phyloP scores from a whole-genome alignment of 2,113 vertebrate genomes.

The Seriola rivoliana region DNA sequence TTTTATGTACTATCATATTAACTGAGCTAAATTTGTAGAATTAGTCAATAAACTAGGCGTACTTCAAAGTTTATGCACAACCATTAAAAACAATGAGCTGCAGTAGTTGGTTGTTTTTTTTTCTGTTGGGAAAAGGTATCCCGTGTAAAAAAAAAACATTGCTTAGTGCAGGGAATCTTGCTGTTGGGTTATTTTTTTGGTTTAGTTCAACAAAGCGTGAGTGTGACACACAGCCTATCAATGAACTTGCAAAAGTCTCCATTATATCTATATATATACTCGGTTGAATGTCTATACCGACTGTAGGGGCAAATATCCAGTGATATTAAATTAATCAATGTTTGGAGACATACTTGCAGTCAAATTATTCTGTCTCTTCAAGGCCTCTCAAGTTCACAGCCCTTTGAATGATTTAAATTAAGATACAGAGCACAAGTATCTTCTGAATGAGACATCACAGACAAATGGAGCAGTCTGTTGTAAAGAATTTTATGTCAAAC shows the following conservation, averaged over 20 bases:
- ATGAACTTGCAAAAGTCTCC: background rate
- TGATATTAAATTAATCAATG: background rate
- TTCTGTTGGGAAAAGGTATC: background rate
- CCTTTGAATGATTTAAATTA: slow-evolving; percentile 17
- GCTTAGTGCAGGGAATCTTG: background rate
- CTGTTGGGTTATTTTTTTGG: background rate
- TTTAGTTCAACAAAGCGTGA: background rate
- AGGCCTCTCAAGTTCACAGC: slow-evolving; percentile 7
- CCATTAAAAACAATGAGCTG: background rate
- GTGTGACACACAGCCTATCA: background rate
- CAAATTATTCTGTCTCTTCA: slow-evolving; percentile 10
- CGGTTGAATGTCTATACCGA: background rate
- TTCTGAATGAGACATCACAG: slow-evolving; percentile 36
- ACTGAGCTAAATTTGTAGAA: background rate
- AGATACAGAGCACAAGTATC: slow-evolving; percentile 1
- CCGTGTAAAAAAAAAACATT: background rate
- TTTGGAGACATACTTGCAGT: background rate
- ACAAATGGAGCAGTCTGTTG: slow-evolving; percentile 24
- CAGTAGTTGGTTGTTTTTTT: background rate
- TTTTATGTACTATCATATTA: background rate
- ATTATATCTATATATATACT: background rate
- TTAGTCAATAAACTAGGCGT: background rate
- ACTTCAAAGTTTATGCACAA: background rate
- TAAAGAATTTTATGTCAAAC: slow-evolving; percentile 30
- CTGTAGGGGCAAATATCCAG: background rate